Percentiles rank a stretch among this genome's conserved stretches.
phyloP scores from a whole-genome alignment of 2,113 vertebrate genomes.

The Pedionomus torquatus region DNA sequence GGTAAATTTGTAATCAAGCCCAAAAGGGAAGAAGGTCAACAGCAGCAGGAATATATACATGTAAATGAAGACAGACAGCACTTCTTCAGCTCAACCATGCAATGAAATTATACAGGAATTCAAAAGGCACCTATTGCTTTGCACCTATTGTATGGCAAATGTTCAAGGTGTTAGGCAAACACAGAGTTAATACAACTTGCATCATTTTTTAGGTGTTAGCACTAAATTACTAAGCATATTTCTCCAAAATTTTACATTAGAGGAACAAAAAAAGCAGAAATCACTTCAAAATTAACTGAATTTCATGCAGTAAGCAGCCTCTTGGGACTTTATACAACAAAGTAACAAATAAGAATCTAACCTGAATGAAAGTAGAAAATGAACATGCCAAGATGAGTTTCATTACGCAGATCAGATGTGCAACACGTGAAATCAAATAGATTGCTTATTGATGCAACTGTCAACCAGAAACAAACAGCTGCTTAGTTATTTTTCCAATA shows the following conservation, averaged over 20 bases:
- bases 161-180: not conserved
- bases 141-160: not conserved
- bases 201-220: not conserved
- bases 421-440: not conserved
- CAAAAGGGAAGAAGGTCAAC: not conserved
- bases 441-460: not conserved
- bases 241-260: not conserved
- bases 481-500: not conserved
- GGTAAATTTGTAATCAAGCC: not conserved
- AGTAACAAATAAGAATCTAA: not conserved
- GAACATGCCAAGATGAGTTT: slow-evolving; percentile 20
- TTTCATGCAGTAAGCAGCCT: not conserved
- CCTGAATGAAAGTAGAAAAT: not conserved
- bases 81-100: not conserved
- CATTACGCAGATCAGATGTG: not conserved
- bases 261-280: not conserved
- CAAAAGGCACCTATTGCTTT: not conserved
- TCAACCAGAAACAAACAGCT: slow-evolving; percentile 1
- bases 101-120: not conserved
- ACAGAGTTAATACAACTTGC: not conserved
- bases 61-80: not conserved
- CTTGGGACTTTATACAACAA: not conserved
- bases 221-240: not conserved
- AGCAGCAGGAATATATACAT: not conserved
- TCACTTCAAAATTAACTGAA: not conserved